Base-by-base conservation (phyloP, 1,140 invertebrate species). In the Drosophila ironensis region DNA sequence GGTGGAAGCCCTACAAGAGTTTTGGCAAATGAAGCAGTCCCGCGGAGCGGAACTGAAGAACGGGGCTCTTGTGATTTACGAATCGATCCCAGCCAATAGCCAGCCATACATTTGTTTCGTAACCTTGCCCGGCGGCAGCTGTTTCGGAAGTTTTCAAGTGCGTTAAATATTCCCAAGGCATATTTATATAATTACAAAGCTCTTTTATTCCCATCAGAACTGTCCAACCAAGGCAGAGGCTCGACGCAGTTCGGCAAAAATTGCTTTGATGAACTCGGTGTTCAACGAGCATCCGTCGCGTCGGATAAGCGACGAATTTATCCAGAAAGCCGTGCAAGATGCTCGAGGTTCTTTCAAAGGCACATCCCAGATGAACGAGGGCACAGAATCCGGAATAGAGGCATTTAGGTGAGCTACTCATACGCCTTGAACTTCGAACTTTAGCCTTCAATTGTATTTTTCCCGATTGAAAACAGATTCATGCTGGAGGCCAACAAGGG, bases 11-110 rank as follows among this genome's bases (percentile, higher is more conserved):
- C 91, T 98, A 19, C 97, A 98, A 91, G 97, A 98, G 91, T 98
- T 98, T 90, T 98, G 97, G 97, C 97, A 98, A 91, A 97, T 98
- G 96, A 98, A 98, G 91, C 95, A 96, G 80, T 93, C 95, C 22
- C 91, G 96, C 68, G 94, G 96, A n/a, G 94, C 95, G 4, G 96
- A 97, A 80, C 91, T 97, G 22, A 94, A 96, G 77, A 97, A 97
- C 86, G 96, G 96, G 17, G 97, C 97, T 3, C 93, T 98, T 61
- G 97, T 98, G 51, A 97, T 98, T 82, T 98, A 98, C 89, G 97
- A 98, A 91, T 98, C 97, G 1, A 96, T 98, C 42, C 97, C 97
- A 22, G 94, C 96, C 11, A 94, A 95, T 24, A 94, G 94, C 78
- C 96, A 96, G 44, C 97, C 97, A 6, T 98, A 98, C 87, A 95